Percentiles rank a stretch among this genome's conserved stretches.
Evolutionary conservation across 2,113 vertebrate species (phyloP).

Genomic region (Cavia porcellus): DNA sequence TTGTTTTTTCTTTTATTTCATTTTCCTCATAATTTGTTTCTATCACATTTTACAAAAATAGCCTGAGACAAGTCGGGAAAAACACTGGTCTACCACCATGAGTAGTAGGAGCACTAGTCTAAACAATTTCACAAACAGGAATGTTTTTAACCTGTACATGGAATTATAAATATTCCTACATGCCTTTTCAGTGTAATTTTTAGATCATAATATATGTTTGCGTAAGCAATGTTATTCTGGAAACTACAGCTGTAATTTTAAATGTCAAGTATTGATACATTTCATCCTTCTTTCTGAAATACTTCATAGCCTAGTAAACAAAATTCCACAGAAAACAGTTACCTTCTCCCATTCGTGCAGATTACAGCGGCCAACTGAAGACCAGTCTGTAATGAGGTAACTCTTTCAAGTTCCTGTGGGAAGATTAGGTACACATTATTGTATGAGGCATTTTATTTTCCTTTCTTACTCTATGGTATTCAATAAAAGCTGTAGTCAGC

Average conservation of each 20-base stretch:
- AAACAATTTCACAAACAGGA: constrained; percentile 41
- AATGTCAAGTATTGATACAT: not conserved
- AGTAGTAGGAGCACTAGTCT: not conserved
- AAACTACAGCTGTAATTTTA: not conserved
- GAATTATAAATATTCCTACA: not conserved
- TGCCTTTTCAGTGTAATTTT: not conserved
- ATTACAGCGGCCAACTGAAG: constrained; percentile 97
- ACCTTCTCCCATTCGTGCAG: constrained; percentile 98
- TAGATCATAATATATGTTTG: not conserved
- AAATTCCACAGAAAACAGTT: constrained; percentile 74
- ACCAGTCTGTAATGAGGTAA: constrained; percentile 95
- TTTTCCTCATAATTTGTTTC: constrained; percentile 49
- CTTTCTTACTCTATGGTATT: not conserved
- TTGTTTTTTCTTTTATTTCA: not conserved
- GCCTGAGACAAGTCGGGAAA: not conserved
- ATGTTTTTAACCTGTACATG: not conserved
- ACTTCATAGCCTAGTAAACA: constrained; percentile 52
- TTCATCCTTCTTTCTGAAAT: constrained; percentile 19
- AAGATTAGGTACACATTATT: constrained; percentile 60
- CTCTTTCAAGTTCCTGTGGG: constrained; percentile 96
- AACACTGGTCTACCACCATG: not conserved
- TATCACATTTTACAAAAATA: constrained; percentile 43
- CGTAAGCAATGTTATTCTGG: constrained; percentile 24
- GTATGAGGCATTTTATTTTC: not conserved
- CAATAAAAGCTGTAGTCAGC: constrained; percentile 35